Conservation (phyloP, 2,797 vertebrate species). For the Fundulus diaphanus region DNA sequence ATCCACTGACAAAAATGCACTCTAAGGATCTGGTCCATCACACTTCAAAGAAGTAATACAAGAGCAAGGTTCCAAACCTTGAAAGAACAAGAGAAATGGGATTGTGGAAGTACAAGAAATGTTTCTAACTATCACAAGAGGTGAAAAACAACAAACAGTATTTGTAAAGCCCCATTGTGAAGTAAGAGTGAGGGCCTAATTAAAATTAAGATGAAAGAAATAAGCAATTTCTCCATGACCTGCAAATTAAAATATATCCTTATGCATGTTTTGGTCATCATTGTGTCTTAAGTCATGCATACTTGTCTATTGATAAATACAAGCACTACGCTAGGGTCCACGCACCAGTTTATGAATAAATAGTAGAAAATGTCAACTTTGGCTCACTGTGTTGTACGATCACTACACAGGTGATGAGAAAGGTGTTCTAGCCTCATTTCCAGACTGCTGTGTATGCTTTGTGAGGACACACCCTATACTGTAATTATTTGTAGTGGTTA, state of each 20-base stretch:
- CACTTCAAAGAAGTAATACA: constrained; percentile 48
- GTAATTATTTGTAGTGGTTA: too few species aligned
- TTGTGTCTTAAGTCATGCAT: too few species aligned
- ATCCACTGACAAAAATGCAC: constrained; percentile 55
- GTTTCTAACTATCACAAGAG: neutral
- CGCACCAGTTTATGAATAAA: too few species aligned
- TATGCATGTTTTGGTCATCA: neutral
- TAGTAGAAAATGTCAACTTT: too few species aligned
- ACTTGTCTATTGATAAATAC: too few species aligned
- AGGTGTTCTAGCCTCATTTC: too few species aligned
- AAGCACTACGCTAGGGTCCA: too few species aligned
- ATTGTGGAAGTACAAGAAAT: constrained; percentile 1
- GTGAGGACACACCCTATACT: too few species aligned
- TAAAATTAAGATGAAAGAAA: neutral
- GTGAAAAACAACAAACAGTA: neutral
- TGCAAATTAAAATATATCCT: neutral
- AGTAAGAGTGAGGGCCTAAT: neutral
- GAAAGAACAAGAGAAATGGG: neutral
- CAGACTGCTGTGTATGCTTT: too few species aligned
- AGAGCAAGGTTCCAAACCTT: neutral
- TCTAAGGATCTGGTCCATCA: constrained; percentile 30
- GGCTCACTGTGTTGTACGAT: too few species aligned
- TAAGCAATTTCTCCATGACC: neutral
- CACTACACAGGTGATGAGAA: too few species aligned
- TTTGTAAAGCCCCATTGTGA: neutral